Base-by-base conservation (phyloP, 1,140 invertebrate genomes). In the Lycorma delicatula region DNA sequence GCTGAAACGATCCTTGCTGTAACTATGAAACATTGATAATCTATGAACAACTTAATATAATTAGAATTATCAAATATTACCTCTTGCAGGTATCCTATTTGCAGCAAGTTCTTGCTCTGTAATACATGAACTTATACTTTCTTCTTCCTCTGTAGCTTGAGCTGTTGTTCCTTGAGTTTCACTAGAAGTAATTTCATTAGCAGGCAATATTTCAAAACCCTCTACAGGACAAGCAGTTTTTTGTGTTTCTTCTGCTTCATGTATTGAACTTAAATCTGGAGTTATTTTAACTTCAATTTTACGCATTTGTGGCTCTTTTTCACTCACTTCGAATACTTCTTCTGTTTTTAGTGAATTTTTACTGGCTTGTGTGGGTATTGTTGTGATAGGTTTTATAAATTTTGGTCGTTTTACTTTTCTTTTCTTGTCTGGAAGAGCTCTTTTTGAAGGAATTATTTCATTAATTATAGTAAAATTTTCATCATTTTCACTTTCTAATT, bases 401-500 rank as follows among this genome's bases (percentile, higher is more conserved):
- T 82, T 84, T 1, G 80, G 78, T 63, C 81, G 79, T 75, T 88
- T 83, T 46, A 80, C 64, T 61, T 70, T 71, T 62, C 77, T 80
- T 41, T 74, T 81, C 27, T 62, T 54, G 27, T 80, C 75, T n/a
- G 71, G 68, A 46, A 76, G 66, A 70, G 75, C 77, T 64, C 81
- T 75, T 70, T 83, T 85, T 27, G 71, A 51, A 29, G 79, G 75
- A 55, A 77, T 73, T 55, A 77, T 74, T 59, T 74, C 66, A 52
- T 64, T 58, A 29, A 64, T 58, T 63, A 69, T 66, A 13, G 34
- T 44, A 23, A 25, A 34, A 44, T 25, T 54, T 38, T 11, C 16
- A 22, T 82, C 81, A 58, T 76, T 75, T 56, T 85, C 85, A 71
- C 83, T 87, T 67, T 91, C 87, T 61, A 91, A 73, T 74, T 91